Conservation (phyloP, 2,888 invertebrate genomes). For the Barypeithes pellucidus region DNA sequence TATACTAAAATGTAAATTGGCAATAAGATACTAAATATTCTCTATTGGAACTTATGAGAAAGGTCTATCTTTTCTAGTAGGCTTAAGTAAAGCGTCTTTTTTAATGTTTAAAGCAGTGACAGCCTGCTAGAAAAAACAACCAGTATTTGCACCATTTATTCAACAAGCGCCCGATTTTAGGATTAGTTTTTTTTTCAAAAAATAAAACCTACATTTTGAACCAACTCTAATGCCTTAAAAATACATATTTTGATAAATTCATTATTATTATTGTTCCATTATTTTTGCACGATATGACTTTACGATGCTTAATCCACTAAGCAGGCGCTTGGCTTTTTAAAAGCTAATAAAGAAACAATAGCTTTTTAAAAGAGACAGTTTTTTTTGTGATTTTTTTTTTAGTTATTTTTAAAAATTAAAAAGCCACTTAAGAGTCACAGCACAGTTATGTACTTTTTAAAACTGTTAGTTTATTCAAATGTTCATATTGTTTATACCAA, state of each 20-base stretch:
- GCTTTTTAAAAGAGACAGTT: constrained; percentile 63
- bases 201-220: constrained; percentile 51
- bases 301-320: constrained; percentile 57
- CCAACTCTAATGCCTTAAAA: constrained; percentile 38
- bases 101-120: constrained; percentile 63
- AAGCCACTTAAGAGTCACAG: constrained; percentile 75
- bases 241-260: constrained; percentile 47
- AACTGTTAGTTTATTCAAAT: constrained; percentile 56
- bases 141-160: constrained; percentile 66
- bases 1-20: constrained; percentile 66
- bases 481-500: constrained; percentile 37
- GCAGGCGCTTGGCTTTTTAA: constrained; percentile 60
- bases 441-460: constrained; percentile 73
- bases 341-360: constrained; percentile 65
- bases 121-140: constrained; percentile 59
- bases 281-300: constrained; percentile 60
- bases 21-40: constrained; percentile 70
- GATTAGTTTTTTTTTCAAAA: constrained; percentile 52
- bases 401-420: constrained; percentile 71
- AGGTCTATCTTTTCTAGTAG: constrained; percentile 56
- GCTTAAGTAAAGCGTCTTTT: constrained; percentile 66
- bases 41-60: constrained; percentile 69
- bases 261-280: constrained; percentile 58
- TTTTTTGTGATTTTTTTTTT: constrained; percentile 61
- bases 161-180: constrained; percentile 51